A percentile compares a stretch with the other conserved stretches of the same genome.
Evolutionary conservation across 2,113 vertebrate species (phyloP).

Genomic region (Poicephalus meyeri): DNA sequence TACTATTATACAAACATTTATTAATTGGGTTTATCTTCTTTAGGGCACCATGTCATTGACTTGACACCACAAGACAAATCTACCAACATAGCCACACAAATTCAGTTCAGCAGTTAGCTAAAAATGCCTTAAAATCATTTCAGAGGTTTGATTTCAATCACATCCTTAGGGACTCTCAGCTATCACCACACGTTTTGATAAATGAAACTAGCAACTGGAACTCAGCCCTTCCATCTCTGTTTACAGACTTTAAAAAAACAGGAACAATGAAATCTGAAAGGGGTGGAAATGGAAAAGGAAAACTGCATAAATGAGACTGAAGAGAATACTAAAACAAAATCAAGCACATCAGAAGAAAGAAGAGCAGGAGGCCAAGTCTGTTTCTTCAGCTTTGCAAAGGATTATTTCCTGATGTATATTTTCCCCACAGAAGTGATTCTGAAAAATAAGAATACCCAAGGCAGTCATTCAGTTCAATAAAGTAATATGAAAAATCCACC

Average conservation of each 20-base stretch:
- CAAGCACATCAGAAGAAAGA: neutral
- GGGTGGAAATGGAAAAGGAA: neutral
- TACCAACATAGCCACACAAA: neutral
- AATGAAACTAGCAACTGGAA: neutral
- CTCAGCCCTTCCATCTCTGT: neutral
- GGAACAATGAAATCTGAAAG: neutral
- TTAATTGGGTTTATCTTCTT: neutral
- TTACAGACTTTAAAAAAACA: neutral
- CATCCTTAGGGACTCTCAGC: neutral
- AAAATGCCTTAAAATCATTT: neutral
- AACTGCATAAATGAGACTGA: neutral
- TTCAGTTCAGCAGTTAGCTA: neutral
- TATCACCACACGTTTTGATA: neutral
- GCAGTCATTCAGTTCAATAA: neutral
- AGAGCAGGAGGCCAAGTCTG: neutral
- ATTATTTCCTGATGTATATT: neutral
- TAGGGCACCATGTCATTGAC: neutral
- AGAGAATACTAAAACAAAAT: constrained; percentile 6
- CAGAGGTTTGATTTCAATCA: neutral
- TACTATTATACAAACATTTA: neutral
- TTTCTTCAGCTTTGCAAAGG: neutral
- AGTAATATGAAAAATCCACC: neutral
- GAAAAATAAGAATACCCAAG: neutral
- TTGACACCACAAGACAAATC: neutral
- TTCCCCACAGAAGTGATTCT: neutral